These are phyloP conservation scores for Trididemnum nubilum DNA, from an alignment of 23 tunicate species.

Conservation along the genomic window DNA sequence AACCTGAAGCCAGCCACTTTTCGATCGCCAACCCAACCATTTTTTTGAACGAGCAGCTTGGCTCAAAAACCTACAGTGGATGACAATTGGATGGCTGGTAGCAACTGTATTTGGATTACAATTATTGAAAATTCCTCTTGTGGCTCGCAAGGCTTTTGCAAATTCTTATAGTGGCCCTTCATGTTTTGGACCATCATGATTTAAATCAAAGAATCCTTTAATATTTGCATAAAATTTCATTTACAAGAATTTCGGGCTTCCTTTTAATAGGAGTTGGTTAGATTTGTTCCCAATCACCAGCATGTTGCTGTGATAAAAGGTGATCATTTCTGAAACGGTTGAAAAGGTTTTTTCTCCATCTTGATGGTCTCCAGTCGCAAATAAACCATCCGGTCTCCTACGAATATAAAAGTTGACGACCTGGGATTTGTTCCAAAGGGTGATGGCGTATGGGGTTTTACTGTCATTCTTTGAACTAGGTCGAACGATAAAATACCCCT, in stretches of 20 bases:
- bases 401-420: conserved; percentile 85
- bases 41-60: too few relatives aligned
- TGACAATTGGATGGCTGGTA: too few relatives aligned
- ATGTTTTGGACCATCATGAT: too few relatives aligned
- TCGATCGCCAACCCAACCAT: too few relatives aligned
- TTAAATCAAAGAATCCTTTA: too few relatives aligned
- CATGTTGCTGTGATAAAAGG: conserved; percentile 50
- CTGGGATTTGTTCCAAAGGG: conserved; percentile 41
- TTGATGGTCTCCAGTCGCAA: conserved; percentile 65
- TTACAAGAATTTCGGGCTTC: neutral
- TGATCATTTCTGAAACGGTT: conserved; percentile 64
- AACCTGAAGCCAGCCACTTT: too few relatives aligned
- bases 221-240: neutral
- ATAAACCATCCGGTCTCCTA: conserved; percentile 48
- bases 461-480: conserved; percentile 56
- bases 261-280: conserved; percentile 25
- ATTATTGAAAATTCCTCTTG: too few relatives aligned
- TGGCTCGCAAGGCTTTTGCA: too few relatives aligned
- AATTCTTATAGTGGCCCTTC: too few relatives aligned
- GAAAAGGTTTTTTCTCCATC: conserved; percentile 68
- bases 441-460: conserved; percentile 65
- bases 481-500: conserved; percentile 77
- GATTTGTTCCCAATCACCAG: conserved; percentile 65
- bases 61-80: too few relatives aligned
- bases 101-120: too few relatives aligned